phyloP scores from a whole-genome alignment of 2,888 invertebrate species.

The Rapana venosa region DNA sequence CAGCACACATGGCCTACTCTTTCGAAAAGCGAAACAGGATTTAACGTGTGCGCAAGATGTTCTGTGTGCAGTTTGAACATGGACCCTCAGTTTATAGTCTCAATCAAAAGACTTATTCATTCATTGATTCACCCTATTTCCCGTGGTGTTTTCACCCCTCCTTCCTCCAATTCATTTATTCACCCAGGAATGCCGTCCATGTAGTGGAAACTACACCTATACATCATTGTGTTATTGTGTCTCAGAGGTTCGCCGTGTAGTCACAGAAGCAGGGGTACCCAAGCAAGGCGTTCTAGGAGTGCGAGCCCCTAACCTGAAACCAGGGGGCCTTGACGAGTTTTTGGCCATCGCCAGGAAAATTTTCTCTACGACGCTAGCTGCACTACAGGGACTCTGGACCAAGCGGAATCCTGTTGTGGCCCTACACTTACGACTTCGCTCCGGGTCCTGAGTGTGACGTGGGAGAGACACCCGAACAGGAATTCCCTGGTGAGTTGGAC shows the following conservation, averaged over 20 bases:
- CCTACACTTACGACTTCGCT: constrained; percentile 49
- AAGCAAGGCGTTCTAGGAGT: constrained; percentile 54
- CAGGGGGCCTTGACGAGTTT: constrained; percentile 58
- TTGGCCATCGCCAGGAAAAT: constrained; percentile 50
- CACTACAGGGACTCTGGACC: not conserved
- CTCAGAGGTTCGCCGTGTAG: constrained; percentile 54
- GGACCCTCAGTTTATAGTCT: too few relatives aligned
- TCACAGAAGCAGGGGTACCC: constrained; percentile 46
- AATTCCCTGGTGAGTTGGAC: constrained; percentile 34
- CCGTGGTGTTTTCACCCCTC: too few relatives aligned
- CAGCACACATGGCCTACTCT: too few relatives aligned
- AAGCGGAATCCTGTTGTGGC: constrained; percentile 39
- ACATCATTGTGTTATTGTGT: not conserved
- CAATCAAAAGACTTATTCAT: too few relatives aligned
- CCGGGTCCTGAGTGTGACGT: constrained; percentile 33
- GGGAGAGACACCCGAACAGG: not conserved
- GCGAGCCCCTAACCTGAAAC: constrained; percentile 55
- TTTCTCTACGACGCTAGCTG: constrained; percentile 46
- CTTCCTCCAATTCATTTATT: too few relatives aligned
- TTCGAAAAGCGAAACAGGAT: too few relatives aligned
- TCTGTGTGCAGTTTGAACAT: too few relatives aligned
- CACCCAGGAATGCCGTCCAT: too few relatives aligned
- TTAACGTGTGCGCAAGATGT: too few relatives aligned
- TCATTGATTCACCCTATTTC: not conserved
- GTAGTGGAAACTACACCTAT: not conserved